Evolutionary conservation across 2,888 invertebrate species (phyloP), one percentile per base, ranked within the genome.

Genomic region (Molorchus minor): DNA sequence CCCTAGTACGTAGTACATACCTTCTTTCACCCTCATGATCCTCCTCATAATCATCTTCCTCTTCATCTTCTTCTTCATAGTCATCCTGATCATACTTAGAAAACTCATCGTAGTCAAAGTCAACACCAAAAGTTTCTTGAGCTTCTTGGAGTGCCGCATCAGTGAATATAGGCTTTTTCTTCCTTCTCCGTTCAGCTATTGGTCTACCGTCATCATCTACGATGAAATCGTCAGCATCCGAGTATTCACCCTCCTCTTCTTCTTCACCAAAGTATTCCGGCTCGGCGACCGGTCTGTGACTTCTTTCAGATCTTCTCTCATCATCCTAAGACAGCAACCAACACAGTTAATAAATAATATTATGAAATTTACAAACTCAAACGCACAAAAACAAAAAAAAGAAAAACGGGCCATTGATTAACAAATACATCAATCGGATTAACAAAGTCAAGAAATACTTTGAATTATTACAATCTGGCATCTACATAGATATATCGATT

Each of bases 71-170:
- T 21, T 92, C 92, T 53, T 91, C 90, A 71, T 94, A 92, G 62
- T 92, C 92, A 65, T 94, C 94, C 52, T 93, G 92, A 3, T 90
- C 93, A 75, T 92, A 93, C 75, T 93, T 93, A 52, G 90, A 89
- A 80, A 95, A 93, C 68, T 95, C 94, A 59, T 94, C 94, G 76
- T 92, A 95, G 76, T 95, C 97, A 81, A 98, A 98, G 79, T 98
- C 98, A n/a, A 98, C 96, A 20, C 98, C 99, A 78, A 99, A 99
- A 67, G 98, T 96, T 77, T 99, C 98, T 80, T 98, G 97, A 52
- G 98, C 99, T 80, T 98, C 96, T 87, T 98, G 97, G 13, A 98
- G 82, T 0, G 94, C 93, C 8, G 93, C 92, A 82, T 96, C 94
- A 43, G 91, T 90, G 74, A 93, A 94, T 68, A 94, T 90, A 10